These are phyloP conservation scores for Microctenopoma lineatum DNA, from an alignment of 2,797 vertebrate species.

Conservation along the genomic window DNA sequence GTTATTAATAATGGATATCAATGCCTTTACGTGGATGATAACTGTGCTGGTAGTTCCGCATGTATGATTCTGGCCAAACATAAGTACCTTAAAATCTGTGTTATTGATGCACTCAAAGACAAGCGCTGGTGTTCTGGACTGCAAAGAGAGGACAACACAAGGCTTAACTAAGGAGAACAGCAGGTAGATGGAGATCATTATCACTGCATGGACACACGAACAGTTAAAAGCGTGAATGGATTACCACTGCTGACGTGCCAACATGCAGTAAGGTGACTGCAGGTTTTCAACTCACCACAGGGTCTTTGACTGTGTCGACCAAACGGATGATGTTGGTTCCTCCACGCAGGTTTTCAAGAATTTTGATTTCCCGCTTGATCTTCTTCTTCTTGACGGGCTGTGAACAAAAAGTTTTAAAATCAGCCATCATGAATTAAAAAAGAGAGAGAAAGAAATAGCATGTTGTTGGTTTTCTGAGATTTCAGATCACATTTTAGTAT, in stretches of 20 bases:
- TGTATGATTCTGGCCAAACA: constrained; percentile 51
- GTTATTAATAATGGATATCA: constrained; percentile 58
- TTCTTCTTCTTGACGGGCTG: constrained; percentile 99
- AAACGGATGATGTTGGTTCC: constrained; percentile 99
- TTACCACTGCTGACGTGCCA: constrained; percentile 31
- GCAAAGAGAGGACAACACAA: constrained; percentile 82
- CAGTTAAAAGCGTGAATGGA: constrained; percentile 42
- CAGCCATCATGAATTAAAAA: background rate
- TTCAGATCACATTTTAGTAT: no score
- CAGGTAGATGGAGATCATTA: constrained; percentile 50
- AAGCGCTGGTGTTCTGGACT: constrained; percentile 98
- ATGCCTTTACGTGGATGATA: constrained; percentile 39
- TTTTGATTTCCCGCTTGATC: constrained; percentile 99
- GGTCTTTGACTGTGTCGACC: constrained; percentile 98
- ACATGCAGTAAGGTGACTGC: constrained; percentile 23
- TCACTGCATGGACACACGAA: background rate
- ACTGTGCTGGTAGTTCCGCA: constrained; percentile 39
- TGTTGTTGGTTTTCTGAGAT: no score
- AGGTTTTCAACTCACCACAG: constrained; percentile 85
- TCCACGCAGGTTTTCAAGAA: constrained; percentile 96
- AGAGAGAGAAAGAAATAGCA: no score
- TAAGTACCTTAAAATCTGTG: constrained; percentile 98
- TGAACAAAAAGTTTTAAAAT: constrained; percentile 31
- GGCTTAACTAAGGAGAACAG: constrained; percentile 56
- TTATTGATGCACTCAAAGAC: constrained; percentile 99